Conservation (phyloP, 1,140 invertebrate genomes). For the Micrasema longulum region DNA sequence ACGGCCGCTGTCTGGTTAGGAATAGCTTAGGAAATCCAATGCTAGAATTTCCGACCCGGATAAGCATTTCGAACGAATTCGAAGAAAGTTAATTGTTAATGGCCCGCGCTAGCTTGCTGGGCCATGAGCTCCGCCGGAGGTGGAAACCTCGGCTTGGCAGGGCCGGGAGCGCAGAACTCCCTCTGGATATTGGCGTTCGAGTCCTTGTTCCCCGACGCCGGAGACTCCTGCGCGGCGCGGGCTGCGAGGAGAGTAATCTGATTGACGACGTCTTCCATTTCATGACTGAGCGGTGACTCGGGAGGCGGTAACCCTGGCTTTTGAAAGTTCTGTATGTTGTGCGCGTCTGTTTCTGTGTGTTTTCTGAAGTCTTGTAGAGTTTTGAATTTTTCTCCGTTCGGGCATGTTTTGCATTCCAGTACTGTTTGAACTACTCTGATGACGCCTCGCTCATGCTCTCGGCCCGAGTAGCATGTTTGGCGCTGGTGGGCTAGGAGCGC, state of each 20-base stretch:
- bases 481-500: slow-evolving; percentile 80
- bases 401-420: slow-evolving; percentile 78
- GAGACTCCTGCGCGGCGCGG: slow-evolving; percentile 71
- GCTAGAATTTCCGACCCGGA: slow-evolving; percentile 32
- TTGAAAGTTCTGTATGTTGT: slow-evolving; percentile 59
- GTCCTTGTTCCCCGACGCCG: slow-evolving; percentile 59
- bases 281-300: slow-evolving; percentile 75
- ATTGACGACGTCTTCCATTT: slow-evolving; percentile 87
- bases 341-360: slow-evolving; percentile 74
- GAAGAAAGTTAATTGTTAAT: slow-evolving; percentile 60
- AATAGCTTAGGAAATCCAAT: not conserved
- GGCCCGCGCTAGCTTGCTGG: slow-evolving; percentile 70
- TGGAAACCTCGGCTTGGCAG: slow-evolving; percentile 65
- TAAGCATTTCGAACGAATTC: slow-evolving; percentile 47
- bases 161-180: slow-evolving; percentile 67
- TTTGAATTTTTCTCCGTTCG: slow-evolving; percentile 72
- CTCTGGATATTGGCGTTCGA: slow-evolving; percentile 63
- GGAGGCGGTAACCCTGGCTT: slow-evolving; percentile 61
- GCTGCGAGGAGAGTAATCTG: slow-evolving; percentile 83
- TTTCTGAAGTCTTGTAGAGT: slow-evolving; percentile 72
- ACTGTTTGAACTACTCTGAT: slow-evolving; percentile 76
- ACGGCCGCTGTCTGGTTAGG: no score
- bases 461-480: slow-evolving; percentile 73
- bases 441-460: slow-evolving; percentile 73
- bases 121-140: slow-evolving; percentile 64